Evolutionary conservation across 1,140 invertebrate genomes (phyloP).

Genomic region (Bilobella aurantiaca): DNA sequence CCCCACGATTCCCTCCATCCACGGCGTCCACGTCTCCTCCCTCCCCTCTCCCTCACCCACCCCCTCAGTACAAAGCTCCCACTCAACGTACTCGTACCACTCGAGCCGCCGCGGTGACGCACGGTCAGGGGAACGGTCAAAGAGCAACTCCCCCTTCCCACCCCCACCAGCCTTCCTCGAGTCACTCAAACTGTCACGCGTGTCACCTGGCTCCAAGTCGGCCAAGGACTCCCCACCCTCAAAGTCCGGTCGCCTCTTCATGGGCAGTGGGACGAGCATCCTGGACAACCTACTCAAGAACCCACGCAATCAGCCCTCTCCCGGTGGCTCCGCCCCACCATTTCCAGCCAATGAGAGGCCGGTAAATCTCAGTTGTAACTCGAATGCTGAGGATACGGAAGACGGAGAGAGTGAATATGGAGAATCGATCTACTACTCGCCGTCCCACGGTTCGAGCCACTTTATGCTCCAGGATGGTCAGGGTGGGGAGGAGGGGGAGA

Average conservation of each 20-base stretch:
- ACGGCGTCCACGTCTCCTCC: slow-evolving; percentile 14
- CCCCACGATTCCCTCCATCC: slow-evolving; percentile 9
- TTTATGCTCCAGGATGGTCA: slow-evolving; percentile 22
- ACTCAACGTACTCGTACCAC: neutral
- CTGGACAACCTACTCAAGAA: slow-evolving; percentile 35
- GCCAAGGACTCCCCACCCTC: neutral
- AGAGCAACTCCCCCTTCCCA: slow-evolving; percentile 29
- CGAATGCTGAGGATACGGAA: slow-evolving; percentile 26
- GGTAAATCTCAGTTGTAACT: slow-evolving; percentile 3
- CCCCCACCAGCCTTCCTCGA: slow-evolving; percentile 26
- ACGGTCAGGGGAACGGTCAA: slow-evolving; percentile 18
- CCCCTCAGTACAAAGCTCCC: slow-evolving; percentile 6
- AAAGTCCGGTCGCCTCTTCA: slow-evolving; percentile 14
- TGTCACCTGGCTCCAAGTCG: slow-evolving; percentile 13
- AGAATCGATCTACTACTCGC: slow-evolving; percentile 17
- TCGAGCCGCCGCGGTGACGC: neutral
- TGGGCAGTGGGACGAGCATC: slow-evolving; percentile 32
- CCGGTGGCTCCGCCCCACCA: neutral
- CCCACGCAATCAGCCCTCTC: slow-evolving; percentile 13
- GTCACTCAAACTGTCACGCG: neutral
- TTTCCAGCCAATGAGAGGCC: neutral
- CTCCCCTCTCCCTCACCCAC: neutral
- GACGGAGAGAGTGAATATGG: slow-evolving; percentile 12
- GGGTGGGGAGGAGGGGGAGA: neutral
- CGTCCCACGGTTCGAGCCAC: neutral